Percentiles rank a stretch among this genome's conserved stretches.
Evolutionary conservation across 2,797 vertebrate genomes (phyloP).

Genomic region (Protonibea diacanthus): DNA sequence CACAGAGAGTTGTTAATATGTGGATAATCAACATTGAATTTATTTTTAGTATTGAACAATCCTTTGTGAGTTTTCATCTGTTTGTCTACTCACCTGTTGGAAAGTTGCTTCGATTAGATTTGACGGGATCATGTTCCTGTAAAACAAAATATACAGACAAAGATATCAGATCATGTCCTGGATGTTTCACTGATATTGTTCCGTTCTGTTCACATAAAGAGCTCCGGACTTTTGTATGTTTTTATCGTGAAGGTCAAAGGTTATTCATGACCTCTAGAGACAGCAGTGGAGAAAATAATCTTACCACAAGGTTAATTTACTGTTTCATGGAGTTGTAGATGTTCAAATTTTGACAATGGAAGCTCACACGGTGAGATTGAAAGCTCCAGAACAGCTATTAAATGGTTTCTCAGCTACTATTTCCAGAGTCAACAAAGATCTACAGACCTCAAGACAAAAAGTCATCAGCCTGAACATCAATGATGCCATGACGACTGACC

Average conservation of each 20-base stretch:
- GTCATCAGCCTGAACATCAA: background rate
- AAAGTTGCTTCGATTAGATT: conserved; percentile 92
- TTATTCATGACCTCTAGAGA: background rate
- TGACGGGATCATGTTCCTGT: conserved; percentile 93
- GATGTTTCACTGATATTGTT: background rate
- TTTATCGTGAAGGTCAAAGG: background rate
- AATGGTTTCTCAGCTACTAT: background rate
- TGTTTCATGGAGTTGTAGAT: background rate
- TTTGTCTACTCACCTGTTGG: conserved; percentile 87
- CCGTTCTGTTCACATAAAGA: background rate
- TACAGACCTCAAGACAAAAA: background rate
- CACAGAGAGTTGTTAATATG: conserved; percentile 9
- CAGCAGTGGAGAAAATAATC: background rate
- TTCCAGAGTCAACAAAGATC: background rate
- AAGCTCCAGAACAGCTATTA: background rate
- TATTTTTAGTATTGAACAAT: background rate
- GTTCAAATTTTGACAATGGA: background rate
- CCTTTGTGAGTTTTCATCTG: background rate
- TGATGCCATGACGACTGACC: background rate
- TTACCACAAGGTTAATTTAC: background rate
- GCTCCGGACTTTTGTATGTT: background rate
- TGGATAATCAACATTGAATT: background rate
- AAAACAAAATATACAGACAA: conserved; percentile 12
- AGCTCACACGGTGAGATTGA: background rate
- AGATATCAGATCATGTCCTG: background rate